Percentiles rank a stretch among this genome's conserved stretches.
These are phyloP conservation scores for Brenthis hecate DNA, from an alignment of 2,888 invertebrate genomes.

Conservation along the genomic window DNA sequence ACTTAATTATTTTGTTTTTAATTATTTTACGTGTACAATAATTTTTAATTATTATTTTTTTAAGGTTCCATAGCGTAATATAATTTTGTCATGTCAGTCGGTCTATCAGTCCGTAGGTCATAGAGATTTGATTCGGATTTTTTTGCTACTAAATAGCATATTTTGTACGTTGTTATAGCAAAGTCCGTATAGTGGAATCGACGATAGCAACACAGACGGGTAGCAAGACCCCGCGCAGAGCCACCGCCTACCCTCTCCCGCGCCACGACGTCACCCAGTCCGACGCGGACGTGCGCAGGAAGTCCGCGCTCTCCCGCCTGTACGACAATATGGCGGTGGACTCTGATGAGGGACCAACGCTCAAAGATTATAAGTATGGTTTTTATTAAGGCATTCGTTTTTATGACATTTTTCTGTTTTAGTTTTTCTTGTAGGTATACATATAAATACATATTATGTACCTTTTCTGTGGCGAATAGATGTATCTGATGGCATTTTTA, in stretches of 20 bases:
- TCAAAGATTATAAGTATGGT: constrained; percentile 61
- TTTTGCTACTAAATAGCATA: not conserved
- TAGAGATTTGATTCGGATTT: not conserved
- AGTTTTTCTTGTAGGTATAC: not conserved
- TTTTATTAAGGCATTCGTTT: too few relatives aligned
- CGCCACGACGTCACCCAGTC: constrained; percentile 41
- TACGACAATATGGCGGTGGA: constrained; percentile 48
- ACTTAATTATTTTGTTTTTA: not conserved
- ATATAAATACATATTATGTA: not conserved
- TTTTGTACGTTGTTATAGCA: constrained; percentile 41
- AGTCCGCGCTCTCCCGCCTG: constrained; percentile 56
- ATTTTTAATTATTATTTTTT: too few relatives aligned
- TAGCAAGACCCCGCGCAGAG: constrained; percentile 42
- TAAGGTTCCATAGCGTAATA: too few relatives aligned
- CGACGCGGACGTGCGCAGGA: constrained; percentile 44
- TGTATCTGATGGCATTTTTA: too few relatives aligned
- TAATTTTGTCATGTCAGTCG: not conserved
- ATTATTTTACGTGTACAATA: not conserved
- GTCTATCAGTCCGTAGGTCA: too few relatives aligned
- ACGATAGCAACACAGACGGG: constrained; percentile 33
- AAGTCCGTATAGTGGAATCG: constrained; percentile 53
- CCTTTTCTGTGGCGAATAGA: too few relatives aligned
- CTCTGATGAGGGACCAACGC: constrained; percentile 52
- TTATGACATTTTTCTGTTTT: too few relatives aligned
- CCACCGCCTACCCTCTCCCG: constrained; percentile 47